These are phyloP conservation scores for Acronicta alni DNA, from an alignment of 2,888 invertebrate species.

Conservation along the genomic window DNA sequence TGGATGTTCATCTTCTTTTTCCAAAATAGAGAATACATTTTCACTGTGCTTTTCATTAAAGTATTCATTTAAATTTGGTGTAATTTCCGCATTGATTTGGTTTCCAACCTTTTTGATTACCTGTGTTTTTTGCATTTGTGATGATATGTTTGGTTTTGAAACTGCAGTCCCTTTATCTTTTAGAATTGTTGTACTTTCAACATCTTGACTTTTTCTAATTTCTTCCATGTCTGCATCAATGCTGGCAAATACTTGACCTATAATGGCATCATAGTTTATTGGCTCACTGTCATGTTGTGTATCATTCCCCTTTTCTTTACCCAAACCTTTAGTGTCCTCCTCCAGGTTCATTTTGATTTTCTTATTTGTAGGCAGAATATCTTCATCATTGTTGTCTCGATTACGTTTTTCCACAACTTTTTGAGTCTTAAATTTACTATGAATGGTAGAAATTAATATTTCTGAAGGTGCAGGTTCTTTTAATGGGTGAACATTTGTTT, in stretches of 20 bases:
- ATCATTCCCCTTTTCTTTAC: constrained; percentile 5
- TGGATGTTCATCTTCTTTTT: constrained; percentile 65
- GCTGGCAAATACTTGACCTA: constrained; percentile 80
- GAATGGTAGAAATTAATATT: constrained; percentile 70
- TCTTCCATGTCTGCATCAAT: constrained; percentile 80
- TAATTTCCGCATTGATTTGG: constrained; percentile 30
- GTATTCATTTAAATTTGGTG: constrained; percentile 44
- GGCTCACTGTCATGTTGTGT: constrained; percentile 69
- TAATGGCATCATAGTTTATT: constrained; percentile 77
- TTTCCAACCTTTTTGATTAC: constrained; percentile 29
- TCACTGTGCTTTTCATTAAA: constrained; percentile 74
- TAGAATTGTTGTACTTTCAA: constrained; percentile 32
- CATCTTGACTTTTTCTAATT: constrained; percentile 61
- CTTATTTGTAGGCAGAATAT: constrained; percentile 64
- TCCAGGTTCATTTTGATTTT: constrained; percentile 64
- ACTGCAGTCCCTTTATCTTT: constrained; percentile 20
- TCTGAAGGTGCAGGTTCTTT: constrained; percentile 71
- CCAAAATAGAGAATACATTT: constrained; percentile 77
- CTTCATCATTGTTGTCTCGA: constrained; percentile 61
- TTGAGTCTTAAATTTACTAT: constrained; percentile 60
- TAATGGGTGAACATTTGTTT: constrained; percentile 67
- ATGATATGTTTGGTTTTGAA: constrained; percentile 22
- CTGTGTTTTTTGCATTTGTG: constrained; percentile 51
- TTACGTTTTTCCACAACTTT: constrained; percentile 69
- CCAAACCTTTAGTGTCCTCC: constrained; percentile 19